A percentile compares a stretch with the other conserved stretches of the same genome.
Evolutionary conservation across 1,140 invertebrate genomes (phyloP).

Genomic region (Neodiprion fabricii): DNA sequence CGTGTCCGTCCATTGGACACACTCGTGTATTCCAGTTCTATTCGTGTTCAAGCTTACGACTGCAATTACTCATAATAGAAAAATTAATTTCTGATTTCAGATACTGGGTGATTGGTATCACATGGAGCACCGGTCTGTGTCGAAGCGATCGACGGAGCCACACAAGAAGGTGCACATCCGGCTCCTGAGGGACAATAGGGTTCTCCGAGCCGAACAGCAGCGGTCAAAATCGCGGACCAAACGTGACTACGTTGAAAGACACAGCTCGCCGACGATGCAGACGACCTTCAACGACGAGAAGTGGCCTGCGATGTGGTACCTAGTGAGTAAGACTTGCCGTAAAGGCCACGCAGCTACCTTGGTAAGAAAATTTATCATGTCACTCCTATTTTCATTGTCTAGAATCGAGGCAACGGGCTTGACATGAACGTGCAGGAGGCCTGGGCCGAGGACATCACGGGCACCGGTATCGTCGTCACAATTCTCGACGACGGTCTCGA

Average conservation of each 20-base stretch:
- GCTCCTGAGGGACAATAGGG: conserved; percentile 73
- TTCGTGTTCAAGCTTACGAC: too few relatives aligned
- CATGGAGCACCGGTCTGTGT: conserved; percentile 76
- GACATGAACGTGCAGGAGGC: conserved; percentile 94
- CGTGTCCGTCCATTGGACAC: not conserved
- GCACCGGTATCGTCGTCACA: conserved; percentile 90
- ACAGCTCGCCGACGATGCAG: conserved; percentile 46
- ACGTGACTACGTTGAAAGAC: conserved; percentile 67
- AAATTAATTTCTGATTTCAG: conserved; percentile 63
- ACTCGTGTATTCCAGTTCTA: not conserved
- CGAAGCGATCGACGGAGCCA: conserved; percentile 75
- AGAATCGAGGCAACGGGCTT: conserved; percentile 86
- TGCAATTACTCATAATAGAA: too few relatives aligned
- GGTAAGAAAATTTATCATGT: not conserved
- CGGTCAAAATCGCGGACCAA: conserved; percentile 72
- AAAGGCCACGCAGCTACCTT: not conserved
- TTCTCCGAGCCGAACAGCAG: conserved; percentile 77
- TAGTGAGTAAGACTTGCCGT: conserved; percentile 69
- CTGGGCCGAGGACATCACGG: conserved; percentile 92
- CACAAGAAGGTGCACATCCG: conserved; percentile 70
- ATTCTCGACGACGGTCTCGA: conserved; percentile 98
- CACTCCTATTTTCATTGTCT: conserved; percentile 40
- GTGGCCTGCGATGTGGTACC: conserved; percentile 92
- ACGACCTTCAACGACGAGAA: conserved; percentile 77
- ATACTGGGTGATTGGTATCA: conserved; percentile 84